phyloP scores from a whole-genome alignment of 1,140 invertebrate genomes.

The Lasioglossum baleicum region DNA sequence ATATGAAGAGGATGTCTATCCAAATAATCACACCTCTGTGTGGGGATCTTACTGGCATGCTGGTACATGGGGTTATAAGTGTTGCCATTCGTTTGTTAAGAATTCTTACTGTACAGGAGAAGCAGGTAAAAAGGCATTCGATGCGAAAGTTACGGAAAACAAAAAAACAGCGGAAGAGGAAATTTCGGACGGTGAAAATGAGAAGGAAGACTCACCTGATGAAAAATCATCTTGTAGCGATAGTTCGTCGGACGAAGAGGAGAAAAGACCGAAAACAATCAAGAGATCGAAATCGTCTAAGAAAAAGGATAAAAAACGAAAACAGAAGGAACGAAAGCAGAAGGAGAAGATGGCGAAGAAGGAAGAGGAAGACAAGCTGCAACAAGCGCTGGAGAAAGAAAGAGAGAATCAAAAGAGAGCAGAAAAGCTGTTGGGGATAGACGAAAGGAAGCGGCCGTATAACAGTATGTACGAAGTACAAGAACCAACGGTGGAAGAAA shows the following conservation, averaged over 20 bases:
- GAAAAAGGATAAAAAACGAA: constrained; percentile 80
- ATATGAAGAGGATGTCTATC: constrained; percentile 97
- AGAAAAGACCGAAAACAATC: constrained; percentile 61
- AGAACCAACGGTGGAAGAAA: constrained; percentile 93
- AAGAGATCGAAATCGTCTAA: constrained; percentile 76
- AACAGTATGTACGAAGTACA: constrained; percentile 93
- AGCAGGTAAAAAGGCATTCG: constrained; percentile 81
- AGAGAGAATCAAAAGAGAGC: constrained; percentile 83
- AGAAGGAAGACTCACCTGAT: constrained; percentile 47
- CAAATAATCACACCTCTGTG: constrained; percentile 95
- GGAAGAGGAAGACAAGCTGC: constrained; percentile 79
- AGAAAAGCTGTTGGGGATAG: constrained; percentile 85
- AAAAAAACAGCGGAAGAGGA: constrained; percentile 35
- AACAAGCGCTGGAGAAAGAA: constrained; percentile 85
- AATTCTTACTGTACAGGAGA: constrained; percentile 94
- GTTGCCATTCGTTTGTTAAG: constrained; percentile 96
- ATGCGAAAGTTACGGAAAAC: constrained; percentile 20
- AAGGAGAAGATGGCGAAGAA: constrained; percentile 83
- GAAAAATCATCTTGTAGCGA: constrained; percentile 62
- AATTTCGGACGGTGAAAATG: constrained; percentile 45
- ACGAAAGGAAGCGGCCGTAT: constrained; percentile 95
- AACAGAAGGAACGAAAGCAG: constrained; percentile 85
- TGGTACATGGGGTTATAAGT: constrained; percentile 97
- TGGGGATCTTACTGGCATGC: constrained; percentile 98
- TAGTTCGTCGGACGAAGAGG: constrained; percentile 72